Percentiles rank a stretch among this genome's conserved stretches.
phyloP scores from a whole-genome alignment of 92 coral and sea anemone species.

The Zoanthus solanderi region DNA sequence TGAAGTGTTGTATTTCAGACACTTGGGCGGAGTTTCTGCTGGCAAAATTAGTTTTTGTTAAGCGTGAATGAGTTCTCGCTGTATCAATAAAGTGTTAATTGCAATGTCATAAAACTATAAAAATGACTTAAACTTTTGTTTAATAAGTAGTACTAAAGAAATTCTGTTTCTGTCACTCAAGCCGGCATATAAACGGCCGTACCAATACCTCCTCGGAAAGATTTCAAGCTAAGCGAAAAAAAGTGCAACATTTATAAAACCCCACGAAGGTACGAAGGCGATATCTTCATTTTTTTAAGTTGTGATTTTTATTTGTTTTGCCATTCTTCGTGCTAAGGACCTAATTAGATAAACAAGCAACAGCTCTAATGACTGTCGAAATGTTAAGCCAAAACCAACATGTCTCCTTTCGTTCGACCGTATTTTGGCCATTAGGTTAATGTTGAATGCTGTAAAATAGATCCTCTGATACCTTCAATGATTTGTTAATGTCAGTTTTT shows the following conservation, averaged over 20 bases:
- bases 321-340: conserved; percentile 9
- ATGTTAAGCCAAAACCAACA: background rate
- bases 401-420: background rate
- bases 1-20: conserved; percentile 23
- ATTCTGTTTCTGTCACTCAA: background rate
- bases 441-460: conserved; percentile 5
- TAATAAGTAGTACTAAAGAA: conserved; percentile 1
- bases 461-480: background rate
- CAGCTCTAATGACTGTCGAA: background rate
- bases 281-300: conserved; percentile 22
- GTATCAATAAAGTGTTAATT: conserved; percentile 44
- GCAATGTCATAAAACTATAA: conserved; percentile 32
- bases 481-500: background rate
- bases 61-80: conserved; percentile 18
- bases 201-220: background rate
- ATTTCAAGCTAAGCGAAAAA: background rate
- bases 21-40: conserved; percentile 28
- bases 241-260: background rate
- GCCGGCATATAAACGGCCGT: background rate
- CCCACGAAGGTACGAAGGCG: background rate
- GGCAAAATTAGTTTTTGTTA: background rate
- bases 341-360: conserved; percentile 36
- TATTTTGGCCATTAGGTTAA: background rate
- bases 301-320: conserved; percentile 18
- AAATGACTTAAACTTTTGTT: conserved; percentile 33